Evolutionary conservation across 2,113 vertebrate species (phyloP).

Genomic region (Python bivittatus): DNA sequence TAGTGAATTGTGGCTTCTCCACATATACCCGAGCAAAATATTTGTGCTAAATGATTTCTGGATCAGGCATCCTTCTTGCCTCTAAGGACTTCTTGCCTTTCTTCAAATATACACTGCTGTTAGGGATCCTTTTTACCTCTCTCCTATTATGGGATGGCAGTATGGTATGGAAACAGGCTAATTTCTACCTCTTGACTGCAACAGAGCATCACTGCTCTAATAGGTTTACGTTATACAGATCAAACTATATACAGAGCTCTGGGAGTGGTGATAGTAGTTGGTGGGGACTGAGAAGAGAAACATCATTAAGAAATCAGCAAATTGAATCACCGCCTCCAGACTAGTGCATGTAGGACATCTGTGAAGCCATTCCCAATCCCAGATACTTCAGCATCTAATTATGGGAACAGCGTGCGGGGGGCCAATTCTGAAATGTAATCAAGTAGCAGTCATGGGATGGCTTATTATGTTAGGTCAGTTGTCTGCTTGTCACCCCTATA

Average conservation of each 20-base stretch:
- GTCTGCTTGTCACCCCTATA: background rate
- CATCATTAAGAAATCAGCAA: constrained; percentile 50
- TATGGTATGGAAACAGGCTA: background rate
- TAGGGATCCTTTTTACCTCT: accelerated
- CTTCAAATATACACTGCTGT: accelerated
- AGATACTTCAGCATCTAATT: constrained; percentile 50
- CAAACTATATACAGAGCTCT: background rate
- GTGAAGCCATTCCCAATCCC: constrained; percentile 55
- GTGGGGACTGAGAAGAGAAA: constrained; percentile 18
- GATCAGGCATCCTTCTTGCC: background rate
- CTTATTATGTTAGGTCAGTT: constrained; percentile 49
- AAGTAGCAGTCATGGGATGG: constrained; percentile 12
- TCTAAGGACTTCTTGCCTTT: background rate
- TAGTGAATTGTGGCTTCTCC: background rate
- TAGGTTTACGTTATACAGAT: constrained; percentile 29
- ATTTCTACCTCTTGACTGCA: background rate
- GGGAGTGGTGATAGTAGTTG: background rate
- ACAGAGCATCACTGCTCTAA: background rate
- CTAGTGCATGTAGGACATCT: constrained; percentile 10
- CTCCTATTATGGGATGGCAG: background rate
- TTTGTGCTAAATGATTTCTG: background rate
- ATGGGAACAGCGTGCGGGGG: constrained; percentile 26
- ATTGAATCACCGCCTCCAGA: constrained; percentile 59
- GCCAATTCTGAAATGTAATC: constrained; percentile 30
- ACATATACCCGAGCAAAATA: background rate